phyloP scores from a whole-genome alignment of 2,113 vertebrate species.

The Donacobius atricapilla region DNA sequence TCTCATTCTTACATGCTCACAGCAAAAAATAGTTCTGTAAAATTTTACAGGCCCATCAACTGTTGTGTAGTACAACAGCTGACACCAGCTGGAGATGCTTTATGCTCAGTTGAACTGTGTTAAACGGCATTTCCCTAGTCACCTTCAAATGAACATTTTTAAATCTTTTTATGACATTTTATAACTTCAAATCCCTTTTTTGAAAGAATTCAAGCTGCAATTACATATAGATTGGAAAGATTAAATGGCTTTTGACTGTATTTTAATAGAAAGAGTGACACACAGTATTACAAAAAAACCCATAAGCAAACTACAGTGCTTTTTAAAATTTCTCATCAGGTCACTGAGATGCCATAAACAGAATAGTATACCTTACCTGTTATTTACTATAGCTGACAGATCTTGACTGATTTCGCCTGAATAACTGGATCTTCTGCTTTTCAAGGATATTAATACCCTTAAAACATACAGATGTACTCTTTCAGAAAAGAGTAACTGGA shows the following conservation, averaged over 20 bases:
- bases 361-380: background rate
- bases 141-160: background rate
- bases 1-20: slow-evolving; percentile 1
- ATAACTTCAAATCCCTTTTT: background rate
- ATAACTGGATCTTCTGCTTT: background rate
- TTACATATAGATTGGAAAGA: background rate
- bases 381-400: background rate
- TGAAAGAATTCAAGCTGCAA: background rate
- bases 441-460: background rate
- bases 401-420: background rate
- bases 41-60: background rate
- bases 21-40: slow-evolving; percentile 6
- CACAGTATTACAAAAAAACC: background rate
- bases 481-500: background rate
- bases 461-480: background rate
- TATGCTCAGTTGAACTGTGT: background rate
- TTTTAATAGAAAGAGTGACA: background rate
- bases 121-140: background rate
- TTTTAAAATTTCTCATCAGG: background rate
- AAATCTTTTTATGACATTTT: background rate
- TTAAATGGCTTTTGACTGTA: background rate
- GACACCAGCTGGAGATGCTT: background rate
- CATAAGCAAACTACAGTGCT: background rate
- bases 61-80: slow-evolving; percentile 34
- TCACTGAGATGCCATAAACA: background rate